Evolutionary conservation across 2,797 vertebrate species (phyloP).

Genomic region (Lutjanus campechanus): DNA sequence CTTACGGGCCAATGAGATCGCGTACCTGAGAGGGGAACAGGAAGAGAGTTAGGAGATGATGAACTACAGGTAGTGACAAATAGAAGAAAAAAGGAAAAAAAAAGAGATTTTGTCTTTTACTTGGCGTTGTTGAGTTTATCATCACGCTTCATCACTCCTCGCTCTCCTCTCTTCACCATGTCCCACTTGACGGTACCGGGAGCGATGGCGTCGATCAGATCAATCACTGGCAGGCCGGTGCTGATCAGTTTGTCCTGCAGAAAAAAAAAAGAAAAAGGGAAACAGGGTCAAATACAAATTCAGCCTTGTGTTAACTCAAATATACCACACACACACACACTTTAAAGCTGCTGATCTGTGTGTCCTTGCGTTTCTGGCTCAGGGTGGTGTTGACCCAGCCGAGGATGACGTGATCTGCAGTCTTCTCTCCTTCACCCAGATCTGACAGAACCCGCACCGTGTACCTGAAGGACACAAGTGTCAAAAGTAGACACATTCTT

Average conservation of each 20-base stretch:
- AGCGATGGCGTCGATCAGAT: conserved; percentile 94
- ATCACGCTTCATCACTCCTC: conserved; percentile 85
- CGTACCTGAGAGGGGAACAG: conserved; percentile 87
- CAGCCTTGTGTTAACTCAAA: neutral
- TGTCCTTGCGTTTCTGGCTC: conserved; percentile 86
- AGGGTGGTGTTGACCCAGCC: conserved; percentile 95
- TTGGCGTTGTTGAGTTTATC: conserved; percentile 89
- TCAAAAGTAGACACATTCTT: no score
- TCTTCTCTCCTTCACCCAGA: conserved; percentile 93
- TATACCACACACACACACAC: conserved; percentile 12
- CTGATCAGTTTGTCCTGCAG: conserved; percentile 94
- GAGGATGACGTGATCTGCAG: conserved; percentile 94
- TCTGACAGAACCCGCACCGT: conserved; percentile 93
- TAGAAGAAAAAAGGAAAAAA: neutral
- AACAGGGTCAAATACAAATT: neutral
- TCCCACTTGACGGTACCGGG: conserved; percentile 91
- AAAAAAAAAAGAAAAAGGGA: conserved; percentile 16
- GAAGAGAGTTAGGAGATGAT: neutral
- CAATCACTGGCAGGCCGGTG: conserved; percentile 95
- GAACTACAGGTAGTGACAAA: neutral
- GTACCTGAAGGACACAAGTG: conserved; percentile 84
- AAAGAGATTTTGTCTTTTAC: conserved; percentile 53
- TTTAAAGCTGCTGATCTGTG: conserved; percentile 94
- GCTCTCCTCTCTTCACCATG: conserved; percentile 90
- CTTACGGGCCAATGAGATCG: conserved; percentile 96